A percentile compares a stretch with the other conserved stretches of the same genome.
Conservation (phyloP, 2,888 invertebrate genomes). For the Lasioglossum pauxillum region DNA sequence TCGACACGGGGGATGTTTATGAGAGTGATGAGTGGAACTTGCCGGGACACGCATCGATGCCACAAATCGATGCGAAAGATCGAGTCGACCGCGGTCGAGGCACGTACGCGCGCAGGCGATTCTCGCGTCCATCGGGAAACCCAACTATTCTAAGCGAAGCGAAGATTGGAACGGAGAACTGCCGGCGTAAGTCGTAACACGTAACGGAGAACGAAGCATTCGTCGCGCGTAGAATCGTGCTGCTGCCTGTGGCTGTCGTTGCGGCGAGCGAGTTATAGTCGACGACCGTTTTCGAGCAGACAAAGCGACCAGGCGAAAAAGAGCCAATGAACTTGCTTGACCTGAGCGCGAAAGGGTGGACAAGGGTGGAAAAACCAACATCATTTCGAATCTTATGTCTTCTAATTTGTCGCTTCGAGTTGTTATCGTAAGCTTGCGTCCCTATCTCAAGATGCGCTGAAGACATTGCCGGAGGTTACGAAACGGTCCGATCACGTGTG, state of each 20-base stretch:
- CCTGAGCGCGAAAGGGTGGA: conserved; percentile 2
- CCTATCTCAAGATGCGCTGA: neutral
- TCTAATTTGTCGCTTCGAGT: neutral
- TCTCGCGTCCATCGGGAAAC: neutral
- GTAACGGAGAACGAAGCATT: neutral
- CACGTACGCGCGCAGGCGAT: neutral
- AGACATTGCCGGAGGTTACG: neutral
- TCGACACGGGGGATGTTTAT: too few species aligned
- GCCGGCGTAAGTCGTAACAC: neutral
- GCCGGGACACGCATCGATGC: neutral
- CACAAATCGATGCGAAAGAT: neutral
- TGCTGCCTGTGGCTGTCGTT: neutral
- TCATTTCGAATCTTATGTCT: neutral
- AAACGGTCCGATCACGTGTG: neutral
- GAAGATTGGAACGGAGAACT: neutral
- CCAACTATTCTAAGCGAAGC: neutral
- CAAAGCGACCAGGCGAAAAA: conserved; percentile 3
- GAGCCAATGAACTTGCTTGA: conserved; percentile 40
- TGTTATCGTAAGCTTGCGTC: neutral
- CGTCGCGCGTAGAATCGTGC: neutral
- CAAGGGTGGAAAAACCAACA: neutral
- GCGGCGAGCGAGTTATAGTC: neutral
- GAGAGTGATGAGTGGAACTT: too few species aligned
- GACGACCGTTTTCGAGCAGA: neutral
- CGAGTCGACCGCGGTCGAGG: neutral